Evolutionary conservation across 2,888 invertebrate genomes (phyloP).

Genomic region (Ochlodes sylvanus): DNA sequence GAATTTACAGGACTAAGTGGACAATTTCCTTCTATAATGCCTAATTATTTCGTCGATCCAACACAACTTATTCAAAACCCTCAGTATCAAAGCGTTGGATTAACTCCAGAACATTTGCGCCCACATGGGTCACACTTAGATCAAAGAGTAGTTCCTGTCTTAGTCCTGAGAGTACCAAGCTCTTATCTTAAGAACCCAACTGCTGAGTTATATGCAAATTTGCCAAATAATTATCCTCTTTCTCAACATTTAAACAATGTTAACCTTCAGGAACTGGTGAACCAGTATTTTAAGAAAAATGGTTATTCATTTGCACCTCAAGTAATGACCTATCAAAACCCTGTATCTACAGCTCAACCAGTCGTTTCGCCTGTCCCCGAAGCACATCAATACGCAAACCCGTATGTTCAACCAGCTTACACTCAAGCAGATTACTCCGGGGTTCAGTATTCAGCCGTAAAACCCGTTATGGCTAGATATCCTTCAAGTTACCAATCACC

Average conservation of each 20-base stretch:
- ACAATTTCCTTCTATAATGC: constrained; percentile 77
- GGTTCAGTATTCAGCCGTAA: constrained; percentile 77
- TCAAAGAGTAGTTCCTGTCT: constrained; percentile 83
- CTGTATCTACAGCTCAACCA: constrained; percentile 50
- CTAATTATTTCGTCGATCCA: constrained; percentile 76
- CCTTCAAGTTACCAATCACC: constrained; percentile 66
- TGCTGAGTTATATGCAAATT: constrained; percentile 82
- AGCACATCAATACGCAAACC: constrained; percentile 69
- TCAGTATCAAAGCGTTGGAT: constrained; percentile 78
- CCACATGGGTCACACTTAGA: constrained; percentile 64
- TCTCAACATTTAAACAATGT: constrained; percentile 82
- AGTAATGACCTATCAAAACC: constrained; percentile 65
- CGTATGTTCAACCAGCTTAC: constrained; percentile 72
- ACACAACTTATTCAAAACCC: constrained; percentile 73
- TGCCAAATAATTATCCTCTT: constrained; percentile 83
- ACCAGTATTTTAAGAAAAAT: constrained; percentile 79
- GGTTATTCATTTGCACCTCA: constrained; percentile 73
- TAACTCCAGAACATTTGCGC: constrained; percentile 78
- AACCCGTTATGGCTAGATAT: constrained; percentile 79
- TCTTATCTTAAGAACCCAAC: constrained; percentile 82
- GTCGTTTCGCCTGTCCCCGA: constrained; percentile 45
- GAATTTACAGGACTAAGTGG: constrained; percentile 74
- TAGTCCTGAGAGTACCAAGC: constrained; percentile 84
- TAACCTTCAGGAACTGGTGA: constrained; percentile 82
- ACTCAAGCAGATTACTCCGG: constrained; percentile 75